Evolutionary conservation across 2,113 vertebrate species (phyloP).

Genomic region (Prietella phreatophila): DNA sequence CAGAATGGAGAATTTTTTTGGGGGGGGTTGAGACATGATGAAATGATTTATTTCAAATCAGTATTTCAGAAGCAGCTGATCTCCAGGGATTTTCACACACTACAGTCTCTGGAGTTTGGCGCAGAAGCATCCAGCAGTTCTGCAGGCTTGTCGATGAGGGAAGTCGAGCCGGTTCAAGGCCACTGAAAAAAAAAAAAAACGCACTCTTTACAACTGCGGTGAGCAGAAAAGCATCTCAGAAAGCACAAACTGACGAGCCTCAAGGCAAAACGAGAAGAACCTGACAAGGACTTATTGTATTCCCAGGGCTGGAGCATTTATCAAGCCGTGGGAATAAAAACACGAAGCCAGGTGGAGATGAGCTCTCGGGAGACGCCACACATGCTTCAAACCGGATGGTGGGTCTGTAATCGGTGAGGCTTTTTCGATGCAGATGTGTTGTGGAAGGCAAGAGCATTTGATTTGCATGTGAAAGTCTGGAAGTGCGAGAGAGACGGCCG

Average conservation of each 20-base stretch:
- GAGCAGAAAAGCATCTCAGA: not conserved
- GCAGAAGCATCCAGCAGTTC: not conserved
- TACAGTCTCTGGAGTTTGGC: no score
- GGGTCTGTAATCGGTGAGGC: not conserved
- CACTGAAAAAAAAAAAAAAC: not conserved
- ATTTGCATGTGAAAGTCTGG: conserved; percentile 1
- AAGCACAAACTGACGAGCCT: not conserved
- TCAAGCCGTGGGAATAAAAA: not conserved
- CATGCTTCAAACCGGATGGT: not conserved
- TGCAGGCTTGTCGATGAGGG: not conserved
- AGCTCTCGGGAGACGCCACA: not conserved
- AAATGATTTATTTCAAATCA: no score
- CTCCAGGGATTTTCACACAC: not conserved
- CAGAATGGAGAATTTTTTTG: not conserved
- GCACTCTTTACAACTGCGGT: not conserved
- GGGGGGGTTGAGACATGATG: no score
- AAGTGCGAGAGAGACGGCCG: not conserved
- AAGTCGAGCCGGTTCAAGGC: not conserved
- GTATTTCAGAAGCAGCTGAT: not conserved
- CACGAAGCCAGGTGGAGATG: not conserved
- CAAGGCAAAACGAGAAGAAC: not conserved
- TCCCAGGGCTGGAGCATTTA: no score
- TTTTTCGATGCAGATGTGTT: not conserved
- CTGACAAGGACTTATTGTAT: no score
- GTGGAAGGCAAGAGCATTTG: not conserved